Evolutionary conservation across 92 coral and sea anemone species (phyloP).

Genomic region (Porites rus): DNA sequence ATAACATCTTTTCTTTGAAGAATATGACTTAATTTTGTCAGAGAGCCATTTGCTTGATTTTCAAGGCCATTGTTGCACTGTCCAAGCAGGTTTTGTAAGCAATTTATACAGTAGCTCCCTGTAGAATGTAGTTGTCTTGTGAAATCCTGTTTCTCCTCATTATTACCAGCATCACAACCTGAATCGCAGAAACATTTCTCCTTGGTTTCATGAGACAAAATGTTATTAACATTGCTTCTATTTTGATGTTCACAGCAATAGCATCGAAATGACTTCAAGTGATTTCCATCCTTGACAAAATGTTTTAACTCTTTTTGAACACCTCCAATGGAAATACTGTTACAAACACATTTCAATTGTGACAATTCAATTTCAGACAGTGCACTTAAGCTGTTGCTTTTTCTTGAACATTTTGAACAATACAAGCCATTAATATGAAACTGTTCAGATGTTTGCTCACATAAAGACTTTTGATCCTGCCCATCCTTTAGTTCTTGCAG

Average conservation of each 20-base stretch:
- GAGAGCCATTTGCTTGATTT: slow-evolving; percentile 42
- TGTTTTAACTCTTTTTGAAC: slow-evolving; percentile 71
- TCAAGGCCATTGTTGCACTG: slow-evolving; percentile 34
- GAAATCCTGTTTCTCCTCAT: slow-evolving; percentile 1
- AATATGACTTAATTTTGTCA: slow-evolving; percentile 36
- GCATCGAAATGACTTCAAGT: slow-evolving; percentile 73
- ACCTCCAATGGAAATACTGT: slow-evolving; percentile 57
- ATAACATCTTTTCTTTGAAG: slow-evolving; percentile 27
- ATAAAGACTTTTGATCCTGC: not conserved
- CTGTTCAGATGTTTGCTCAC: slow-evolving; percentile 14
- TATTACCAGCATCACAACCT: not conserved
- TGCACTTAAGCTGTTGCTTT: slow-evolving; percentile 28
- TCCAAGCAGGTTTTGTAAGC: slow-evolving; percentile 1
- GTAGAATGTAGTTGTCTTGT: not conserved
- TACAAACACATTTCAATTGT: slow-evolving; percentile 42
- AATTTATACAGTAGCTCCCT: not conserved
- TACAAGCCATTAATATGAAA: slow-evolving; percentile 37
- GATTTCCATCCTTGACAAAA: slow-evolving; percentile 54
- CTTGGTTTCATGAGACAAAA: slow-evolving; percentile 17
- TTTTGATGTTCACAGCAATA: slow-evolving; percentile 72
- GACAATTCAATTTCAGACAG: slow-evolving; percentile 29
- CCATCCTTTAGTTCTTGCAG: not conserved
- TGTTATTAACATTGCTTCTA: not conserved
- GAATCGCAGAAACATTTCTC: slow-evolving; percentile 51
- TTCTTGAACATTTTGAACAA: slow-evolving; percentile 48